A percentile compares a stretch with the other conserved stretches of the same genome.
These are phyloP conservation scores for Cryptoprocta ferox DNA, from an alignment of 2,797 vertebrate species.

Conservation along the genomic window DNA sequence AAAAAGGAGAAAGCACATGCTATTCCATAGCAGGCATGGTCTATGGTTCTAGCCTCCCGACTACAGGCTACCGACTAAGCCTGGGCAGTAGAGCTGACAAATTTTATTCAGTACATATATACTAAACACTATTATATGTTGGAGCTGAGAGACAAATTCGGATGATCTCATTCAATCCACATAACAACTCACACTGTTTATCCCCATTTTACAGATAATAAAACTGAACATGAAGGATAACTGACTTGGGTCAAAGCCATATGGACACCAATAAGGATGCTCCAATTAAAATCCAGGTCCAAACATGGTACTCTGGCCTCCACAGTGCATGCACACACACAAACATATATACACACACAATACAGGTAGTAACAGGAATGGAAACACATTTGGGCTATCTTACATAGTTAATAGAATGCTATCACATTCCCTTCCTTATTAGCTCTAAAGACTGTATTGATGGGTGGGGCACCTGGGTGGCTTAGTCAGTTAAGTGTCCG, in stretches of 20 bases:
- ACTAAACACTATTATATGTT: neutral
- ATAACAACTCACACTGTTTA: conserved; percentile 12
- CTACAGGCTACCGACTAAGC: neutral
- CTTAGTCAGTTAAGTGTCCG: too few species aligned
- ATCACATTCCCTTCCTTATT: neutral
- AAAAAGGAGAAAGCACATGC: neutral
- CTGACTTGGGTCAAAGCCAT: neutral
- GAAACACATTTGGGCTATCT: neutral
- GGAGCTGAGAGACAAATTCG: neutral
- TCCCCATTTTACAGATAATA: neutral
- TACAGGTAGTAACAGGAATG: neutral
- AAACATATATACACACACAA: neutral
- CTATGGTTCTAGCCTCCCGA: neutral
- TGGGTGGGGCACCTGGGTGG: too few species aligned
- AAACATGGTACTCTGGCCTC: neutral
- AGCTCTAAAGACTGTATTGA: neutral
- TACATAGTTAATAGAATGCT: neutral
- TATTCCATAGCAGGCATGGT: neutral
- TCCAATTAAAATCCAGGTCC: neutral
- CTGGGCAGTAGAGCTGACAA: neutral
- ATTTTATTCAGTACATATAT: neutral
- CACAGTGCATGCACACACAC: neutral
- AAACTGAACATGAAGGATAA: neutral
- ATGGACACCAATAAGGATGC: neutral
- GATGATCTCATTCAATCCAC: conserved; percentile 8